A percentile compares a stretch with the other conserved stretches of the same genome.
Evolutionary conservation across 2,888 invertebrate species (phyloP).

Genomic region (Ecdyonurus torrentis): DNA sequence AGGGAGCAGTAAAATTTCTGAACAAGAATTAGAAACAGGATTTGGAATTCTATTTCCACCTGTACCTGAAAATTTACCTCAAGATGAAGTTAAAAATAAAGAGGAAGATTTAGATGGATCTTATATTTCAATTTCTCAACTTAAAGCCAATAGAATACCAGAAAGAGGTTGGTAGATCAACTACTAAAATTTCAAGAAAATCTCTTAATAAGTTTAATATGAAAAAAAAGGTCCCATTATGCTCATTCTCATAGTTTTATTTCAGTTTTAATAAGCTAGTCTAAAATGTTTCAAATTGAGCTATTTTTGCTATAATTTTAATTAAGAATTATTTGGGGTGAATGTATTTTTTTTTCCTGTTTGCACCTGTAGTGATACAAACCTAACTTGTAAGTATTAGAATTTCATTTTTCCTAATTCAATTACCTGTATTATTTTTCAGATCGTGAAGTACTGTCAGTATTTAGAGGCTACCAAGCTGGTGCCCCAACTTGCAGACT

Average conservation of each 20-base stretch:
- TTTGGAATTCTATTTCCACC: constrained; percentile 4
- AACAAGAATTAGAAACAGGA: constrained; percentile 2
- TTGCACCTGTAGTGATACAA: too few species aligned
- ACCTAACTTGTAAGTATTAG: too few species aligned
- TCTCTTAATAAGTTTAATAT: too few species aligned
- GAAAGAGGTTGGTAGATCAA: constrained; percentile 30
- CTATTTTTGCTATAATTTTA: too few species aligned
- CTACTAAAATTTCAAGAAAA: too few species aligned
- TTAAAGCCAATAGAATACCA: constrained; percentile 50
- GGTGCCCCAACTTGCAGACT: constrained; percentile 68
- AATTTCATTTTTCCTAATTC: too few species aligned
- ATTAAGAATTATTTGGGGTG: too few species aligned
- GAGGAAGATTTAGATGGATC: constrained; percentile 14
- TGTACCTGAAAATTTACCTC: neutral
- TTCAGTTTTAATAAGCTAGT: too few species aligned
- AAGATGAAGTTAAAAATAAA: constrained; percentile 13
- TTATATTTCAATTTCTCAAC: constrained; percentile 41
- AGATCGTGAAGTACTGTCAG: constrained; percentile 54
- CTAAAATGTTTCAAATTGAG: too few species aligned
- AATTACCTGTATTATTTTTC: constrained; percentile 17
- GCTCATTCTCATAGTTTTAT: too few species aligned
- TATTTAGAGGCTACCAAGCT: constrained; percentile 71
- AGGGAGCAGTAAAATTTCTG: constrained; percentile 4
- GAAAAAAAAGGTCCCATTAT: too few species aligned
- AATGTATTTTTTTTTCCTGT: too few species aligned